A percentile compares a stretch with the other conserved stretches of the same genome.
These are phyloP conservation scores for Rana temporaria DNA, from an alignment of 2,113 vertebrate species.

Conservation along the genomic window DNA sequence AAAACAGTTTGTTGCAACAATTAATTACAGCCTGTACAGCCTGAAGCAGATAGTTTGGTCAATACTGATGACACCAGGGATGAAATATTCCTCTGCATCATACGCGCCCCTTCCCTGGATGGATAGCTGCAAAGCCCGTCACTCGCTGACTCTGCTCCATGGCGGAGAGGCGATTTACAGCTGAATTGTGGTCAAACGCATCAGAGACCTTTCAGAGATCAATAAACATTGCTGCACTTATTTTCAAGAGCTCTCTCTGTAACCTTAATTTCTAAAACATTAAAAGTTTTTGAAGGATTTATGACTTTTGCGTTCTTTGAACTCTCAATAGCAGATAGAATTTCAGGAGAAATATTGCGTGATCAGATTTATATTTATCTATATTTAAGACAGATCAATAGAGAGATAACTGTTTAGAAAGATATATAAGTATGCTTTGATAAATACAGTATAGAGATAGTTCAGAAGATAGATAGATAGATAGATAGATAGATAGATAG, in stretches of 20 bases:
- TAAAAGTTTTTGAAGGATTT: constrained; percentile 54
- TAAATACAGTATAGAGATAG: too few relatives aligned
- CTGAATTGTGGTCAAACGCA: constrained; percentile 49
- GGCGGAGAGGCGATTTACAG: constrained; percentile 37
- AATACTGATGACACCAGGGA: constrained; percentile 17
- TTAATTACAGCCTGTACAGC: constrained; percentile 6
- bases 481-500: too few relatives aligned
- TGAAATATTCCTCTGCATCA: constrained; percentile 23
- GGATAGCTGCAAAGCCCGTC: neutral
- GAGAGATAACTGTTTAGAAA: too few relatives aligned
- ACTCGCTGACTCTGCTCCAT: neutral
- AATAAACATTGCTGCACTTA: constrained; percentile 48
- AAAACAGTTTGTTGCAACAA: neutral
- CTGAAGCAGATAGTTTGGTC: neutral
- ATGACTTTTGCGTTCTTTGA: constrained; percentile 4
- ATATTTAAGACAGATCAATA: too few relatives aligned
- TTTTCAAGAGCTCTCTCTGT: constrained; percentile 14
- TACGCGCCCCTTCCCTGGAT: constrained; percentile 1
- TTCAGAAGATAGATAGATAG: too few relatives aligned
- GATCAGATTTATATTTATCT: too few relatives aligned
- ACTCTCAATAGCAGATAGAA: neutral
- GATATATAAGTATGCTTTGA: too few relatives aligned
- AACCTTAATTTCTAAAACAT: constrained; percentile 50
- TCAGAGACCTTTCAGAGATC: constrained; percentile 52
- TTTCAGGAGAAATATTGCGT: too few relatives aligned